phyloP scores from a whole-genome alignment of 2,888 invertebrate genomes.

The Phortica magna region DNA sequence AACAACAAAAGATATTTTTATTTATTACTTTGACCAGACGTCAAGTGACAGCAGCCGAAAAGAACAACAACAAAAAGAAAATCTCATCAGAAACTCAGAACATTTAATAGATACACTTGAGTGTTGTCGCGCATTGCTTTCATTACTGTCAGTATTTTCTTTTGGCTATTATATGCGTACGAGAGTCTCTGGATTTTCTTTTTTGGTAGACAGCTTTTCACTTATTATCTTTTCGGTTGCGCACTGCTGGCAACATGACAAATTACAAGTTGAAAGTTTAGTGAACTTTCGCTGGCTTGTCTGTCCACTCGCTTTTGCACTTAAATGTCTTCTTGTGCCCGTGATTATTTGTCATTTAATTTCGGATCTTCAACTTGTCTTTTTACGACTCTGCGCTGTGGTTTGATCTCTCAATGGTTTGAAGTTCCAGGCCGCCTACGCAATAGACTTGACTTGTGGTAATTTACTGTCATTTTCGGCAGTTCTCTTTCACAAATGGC shows the following conservation, averaged over 20 bases:
- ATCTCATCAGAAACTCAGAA: neutral
- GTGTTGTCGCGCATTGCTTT: neutral
- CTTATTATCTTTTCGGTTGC: neutral
- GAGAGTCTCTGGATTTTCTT: neutral
- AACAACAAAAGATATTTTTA: conserved; percentile 5
- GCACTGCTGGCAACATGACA: conserved; percentile 54
- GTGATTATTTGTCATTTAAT: conserved; percentile 22
- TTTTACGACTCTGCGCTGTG: neutral
- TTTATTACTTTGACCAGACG: conserved; percentile 26
- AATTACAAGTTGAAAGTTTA: conserved; percentile 71
- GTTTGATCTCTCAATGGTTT: neutral
- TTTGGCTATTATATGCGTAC: neutral
- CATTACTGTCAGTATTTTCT: conserved; percentile 3
- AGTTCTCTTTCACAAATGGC: too few relatives aligned
- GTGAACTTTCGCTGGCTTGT: conserved; percentile 56
- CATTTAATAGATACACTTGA: conserved; percentile 11
- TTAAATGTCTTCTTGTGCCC: conserved; percentile 5
- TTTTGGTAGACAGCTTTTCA: neutral
- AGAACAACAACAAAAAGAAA: neutral
- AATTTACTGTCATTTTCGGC: too few relatives aligned
- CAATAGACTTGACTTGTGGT: too few relatives aligned
- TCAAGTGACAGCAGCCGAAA: neutral
- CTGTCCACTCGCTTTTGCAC: neutral
- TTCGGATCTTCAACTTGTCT: neutral
- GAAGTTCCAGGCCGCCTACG: too few relatives aligned